phyloP scores from a whole-genome alignment of 2,113 vertebrate genomes.

The Chaetodon trifascialis region DNA sequence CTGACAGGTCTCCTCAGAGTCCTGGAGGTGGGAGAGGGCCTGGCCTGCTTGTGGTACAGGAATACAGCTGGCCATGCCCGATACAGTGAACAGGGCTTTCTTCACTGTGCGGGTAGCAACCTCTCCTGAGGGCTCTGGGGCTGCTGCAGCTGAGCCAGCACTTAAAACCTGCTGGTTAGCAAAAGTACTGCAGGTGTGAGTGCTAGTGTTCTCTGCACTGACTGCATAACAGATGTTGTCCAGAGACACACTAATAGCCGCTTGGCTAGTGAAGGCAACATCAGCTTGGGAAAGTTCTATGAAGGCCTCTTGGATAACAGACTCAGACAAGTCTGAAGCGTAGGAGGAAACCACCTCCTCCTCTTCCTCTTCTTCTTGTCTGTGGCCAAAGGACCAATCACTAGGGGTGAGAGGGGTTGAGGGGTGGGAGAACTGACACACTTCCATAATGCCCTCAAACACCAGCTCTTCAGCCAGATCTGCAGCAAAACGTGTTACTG shows the following conservation, averaged over 20 bases:
- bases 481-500: constrained; percentile 91
- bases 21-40: constrained; percentile 85
- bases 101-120: constrained; percentile 88
- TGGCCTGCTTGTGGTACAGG: constrained; percentile 93
- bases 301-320: constrained; percentile 98
- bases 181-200: constrained; percentile 83
- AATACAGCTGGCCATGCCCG: constrained; percentile 93
- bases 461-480: constrained; percentile 96
- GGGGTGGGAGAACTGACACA: constrained; percentile 96
- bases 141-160: constrained; percentile 53
- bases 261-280: constrained; percentile 92
- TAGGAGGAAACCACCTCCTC: constrained; percentile 93
- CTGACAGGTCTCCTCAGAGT: constrained; percentile 78
- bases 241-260: constrained; percentile 94
- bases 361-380: constrained; percentile 84
- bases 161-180: constrained; percentile 75
- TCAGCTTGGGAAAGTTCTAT: constrained; percentile 96
- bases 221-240: constrained; percentile 89
- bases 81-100: constrained; percentile 93
- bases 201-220: constrained; percentile 84
- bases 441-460: constrained; percentile 99
- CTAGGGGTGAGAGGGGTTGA: constrained; percentile 86
- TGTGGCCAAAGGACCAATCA: constrained; percentile 82
- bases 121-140: constrained; percentile 73
- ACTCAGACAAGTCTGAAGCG: constrained; percentile 95